Evolutionary conservation across 2,113 vertebrate species (phyloP), one percentile per base, ranked within the genome.

Genomic region (Sander lucioperca): DNA sequence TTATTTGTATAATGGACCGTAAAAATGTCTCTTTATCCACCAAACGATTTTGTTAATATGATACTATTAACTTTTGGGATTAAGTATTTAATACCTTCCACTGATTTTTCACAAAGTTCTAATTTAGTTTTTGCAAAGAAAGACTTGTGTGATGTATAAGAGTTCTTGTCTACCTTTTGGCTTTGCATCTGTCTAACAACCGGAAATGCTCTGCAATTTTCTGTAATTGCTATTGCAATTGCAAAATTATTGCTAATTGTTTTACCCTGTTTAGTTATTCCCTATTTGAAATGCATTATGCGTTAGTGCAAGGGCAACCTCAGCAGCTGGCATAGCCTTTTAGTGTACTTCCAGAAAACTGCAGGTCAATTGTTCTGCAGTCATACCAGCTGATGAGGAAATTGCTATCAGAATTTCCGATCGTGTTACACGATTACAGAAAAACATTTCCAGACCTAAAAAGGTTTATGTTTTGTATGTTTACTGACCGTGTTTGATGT

Each of bases 251-350:
- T 33, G 48, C 27, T 80, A 83, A 87, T 71, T 76, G 36, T 51
- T 81, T 51, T 36, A 27, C 13, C 67, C 64, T 10, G 53, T 4
- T 70, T 47, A 72, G 36, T 72, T 69, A 36, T 75, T 71, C 15
- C 47, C 47, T 74, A 43, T 76, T 80, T 6, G 47, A 57, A 82
- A 77, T 73, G 51, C 79, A 90, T 84, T 90, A 80, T 33, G 65
- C 39, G 76, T 88, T 25, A 89, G 74, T 83, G 79, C 81, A 56
- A 65, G 68, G 47, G 48, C 54, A 79, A 82, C 25, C 65, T 64
- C 65, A 51, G 79, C 68, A 83, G 82, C 80, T 56, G 77, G 27
- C 14, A 57, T 14, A 59, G 63, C 69, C 13, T 59, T 69, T 83
- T 82, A 89, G 78, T 79, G 80, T 21, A 53, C 53, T 71, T 58